Evolutionary conservation across 2,113 vertebrate genomes (phyloP), one percentile per base, ranked within the genome.

Genomic region (Stomatorhinus ivindoensis): DNA sequence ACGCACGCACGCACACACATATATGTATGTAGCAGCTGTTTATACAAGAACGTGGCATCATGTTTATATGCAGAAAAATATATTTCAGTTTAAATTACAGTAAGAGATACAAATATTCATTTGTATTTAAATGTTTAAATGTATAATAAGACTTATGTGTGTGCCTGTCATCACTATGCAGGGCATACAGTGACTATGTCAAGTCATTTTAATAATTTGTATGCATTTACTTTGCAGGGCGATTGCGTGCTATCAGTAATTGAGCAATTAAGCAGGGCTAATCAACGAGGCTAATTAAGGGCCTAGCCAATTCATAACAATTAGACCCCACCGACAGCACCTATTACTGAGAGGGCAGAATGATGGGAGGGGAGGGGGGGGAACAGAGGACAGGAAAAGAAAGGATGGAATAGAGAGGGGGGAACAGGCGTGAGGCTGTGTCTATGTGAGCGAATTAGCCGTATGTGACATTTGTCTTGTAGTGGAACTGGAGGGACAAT

Each of bases 221-320:
- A 91, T 80, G 92, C 93, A 95, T 95, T 95, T 95, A 95, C 95
- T 95, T 95, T 94, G 94, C 91, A 91, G 94, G 94, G 95, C 95
- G 94, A 95, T 94, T 94, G 94, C 94, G 94, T 94, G 92, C 91
- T 92, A 94, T 92, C 94, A 94, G 93, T 96, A 96, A 96, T 96
- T 96, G 95, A 96, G 95, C 95, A 96, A 96, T 96, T 96, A 96
- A 96, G 93, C 94, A 92, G 95, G 95, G 95, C 95, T 96, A 96
- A 96, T 96, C 94, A 96, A 96, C 94, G 94, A 95, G 95, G 95
- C 96, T 96, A 96, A 96, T 96, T 96, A 95, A 94, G 95, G 95
- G 93, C 95, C 92, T 91, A 94, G 93, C 95, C 95, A 95, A 96
- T 96, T 96, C 94, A 96, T 96, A 96, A 96, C 95, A 96, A 96